Conservation (phyloP, 1,140 invertebrate species). For the Pectinophora gossypiella region DNA sequence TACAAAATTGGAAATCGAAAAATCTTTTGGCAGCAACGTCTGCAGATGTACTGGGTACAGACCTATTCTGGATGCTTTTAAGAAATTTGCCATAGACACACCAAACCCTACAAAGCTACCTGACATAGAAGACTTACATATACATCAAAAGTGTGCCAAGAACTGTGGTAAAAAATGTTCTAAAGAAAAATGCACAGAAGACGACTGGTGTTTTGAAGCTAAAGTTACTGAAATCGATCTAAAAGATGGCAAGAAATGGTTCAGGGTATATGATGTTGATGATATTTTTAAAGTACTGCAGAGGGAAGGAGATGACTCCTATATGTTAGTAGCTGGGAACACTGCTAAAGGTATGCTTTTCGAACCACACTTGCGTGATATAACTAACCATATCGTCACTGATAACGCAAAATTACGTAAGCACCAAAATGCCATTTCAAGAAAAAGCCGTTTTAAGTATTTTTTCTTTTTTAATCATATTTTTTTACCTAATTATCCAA, state of each 20-base stretch:
- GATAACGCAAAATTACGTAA: too few relatives aligned
- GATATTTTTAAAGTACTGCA: constrained; percentile 72
- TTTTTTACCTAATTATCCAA: too few relatives aligned
- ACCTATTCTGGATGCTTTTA: constrained; percentile 88
- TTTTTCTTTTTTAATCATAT: too few relatives aligned
- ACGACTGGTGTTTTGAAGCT: constrained; percentile 43
- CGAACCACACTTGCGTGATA: not conserved
- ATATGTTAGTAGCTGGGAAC: constrained; percentile 79
- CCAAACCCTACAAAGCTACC: constrained; percentile 59
- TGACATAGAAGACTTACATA: constrained; percentile 76
- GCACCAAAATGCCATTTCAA: too few relatives aligned
- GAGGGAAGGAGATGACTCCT: constrained; percentile 45
- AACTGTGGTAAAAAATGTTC: constrained; percentile 18
- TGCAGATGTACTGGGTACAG: constrained; percentile 89
- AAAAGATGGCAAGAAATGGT: constrained; percentile 53
- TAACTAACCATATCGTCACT: too few relatives aligned
- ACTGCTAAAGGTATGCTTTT: constrained; percentile 46
- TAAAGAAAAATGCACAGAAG: constrained; percentile 47
- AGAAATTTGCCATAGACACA: constrained; percentile 77
- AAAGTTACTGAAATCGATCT: constrained; percentile 25
- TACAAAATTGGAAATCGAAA: constrained; percentile 77
- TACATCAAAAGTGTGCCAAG: constrained; percentile 20
- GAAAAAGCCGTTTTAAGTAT: too few relatives aligned
- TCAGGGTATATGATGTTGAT: constrained; percentile 61
- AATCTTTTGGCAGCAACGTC: constrained; percentile 85